Base-by-base conservation (phyloP, 1,140 invertebrate genomes). In the Glomeris maerens region DNA sequence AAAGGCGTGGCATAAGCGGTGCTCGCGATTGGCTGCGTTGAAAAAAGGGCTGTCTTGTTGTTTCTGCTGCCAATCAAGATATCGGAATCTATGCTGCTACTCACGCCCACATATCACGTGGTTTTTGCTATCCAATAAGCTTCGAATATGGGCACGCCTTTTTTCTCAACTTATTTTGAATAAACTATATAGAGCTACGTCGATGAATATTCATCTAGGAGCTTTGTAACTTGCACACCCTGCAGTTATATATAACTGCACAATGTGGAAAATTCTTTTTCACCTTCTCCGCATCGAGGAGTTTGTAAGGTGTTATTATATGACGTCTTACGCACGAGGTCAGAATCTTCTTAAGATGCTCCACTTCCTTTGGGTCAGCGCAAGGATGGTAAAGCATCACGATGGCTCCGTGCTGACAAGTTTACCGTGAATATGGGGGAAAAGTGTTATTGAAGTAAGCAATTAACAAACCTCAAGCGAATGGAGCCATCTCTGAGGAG, bases 331-430 rank as follows among this genome's bases (percentile, higher is more conserved):
- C 61, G 65, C 88, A 93, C 1, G 66, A 66, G 23, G 61, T 74
- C 0, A 91, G 75, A 1, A 88, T 51, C 39, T 68, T 62, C 60
- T 73, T 76, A 49, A 91, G 66, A 41, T 66, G 55, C 28, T 77
- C 61, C 0, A 90, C 74, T 68, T 84, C 73, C 3, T 68, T 52
- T 1, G 68, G 69, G 66, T 84, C 75, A 5, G 83, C 80, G 69
- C 88, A 93, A 1, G 88, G 88, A 73, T 93, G 84, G 62, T 89
- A 90, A 5, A 92, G 64, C 74, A 89, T 79, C 1, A 86, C 81
- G 31, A 91, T 71, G 2, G 78, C 79, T 47, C 88, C 87, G 65
- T 91, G 86, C 74, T 81, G 59, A 26, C 68, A 65, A 50, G 49
- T 48, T 54, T 3, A 45, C 14, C 47, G 5, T 17, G 41, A 31